Evolutionary conservation across 1,140 invertebrate species (phyloP).

Genomic region (Condylostylus longicornis): DNA sequence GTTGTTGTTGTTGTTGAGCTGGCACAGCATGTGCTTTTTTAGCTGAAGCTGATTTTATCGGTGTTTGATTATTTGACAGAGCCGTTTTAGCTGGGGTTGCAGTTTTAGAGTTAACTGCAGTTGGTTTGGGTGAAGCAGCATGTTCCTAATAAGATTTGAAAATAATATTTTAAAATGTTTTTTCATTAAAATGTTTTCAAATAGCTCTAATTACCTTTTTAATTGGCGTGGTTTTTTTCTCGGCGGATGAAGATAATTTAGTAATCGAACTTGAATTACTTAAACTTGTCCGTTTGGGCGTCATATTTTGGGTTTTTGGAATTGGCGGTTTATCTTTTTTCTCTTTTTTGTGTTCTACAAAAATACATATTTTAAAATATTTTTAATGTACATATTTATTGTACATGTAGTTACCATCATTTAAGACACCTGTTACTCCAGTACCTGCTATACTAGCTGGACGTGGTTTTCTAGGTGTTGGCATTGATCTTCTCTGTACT

Average conservation of each 20-base stretch:
- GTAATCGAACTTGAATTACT: background rate
- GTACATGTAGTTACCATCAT: background rate
- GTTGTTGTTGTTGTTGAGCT: constrained; percentile 4
- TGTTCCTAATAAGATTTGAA: no score
- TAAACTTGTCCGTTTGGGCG: constrained; percentile 24
- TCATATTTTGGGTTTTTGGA: constrained; percentile 17
- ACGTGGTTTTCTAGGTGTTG: constrained; percentile 32
- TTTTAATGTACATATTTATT: background rate
- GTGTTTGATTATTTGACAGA: no score
- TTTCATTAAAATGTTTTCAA: no score
- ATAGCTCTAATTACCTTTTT: no score
- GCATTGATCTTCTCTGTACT: constrained; percentile 20
- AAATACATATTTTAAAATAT: background rate
- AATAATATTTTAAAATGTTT: no score
- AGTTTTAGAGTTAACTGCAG: background rate
- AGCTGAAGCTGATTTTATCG: constrained; percentile 16
- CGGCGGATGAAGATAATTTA: background rate
- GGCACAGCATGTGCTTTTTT: constrained; percentile 5
- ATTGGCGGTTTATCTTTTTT: constrained; percentile 19
- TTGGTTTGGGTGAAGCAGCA: background rate
- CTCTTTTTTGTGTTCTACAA: constrained; percentile 8
- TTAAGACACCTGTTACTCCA: constrained; percentile 49
- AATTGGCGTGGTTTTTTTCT: no score
- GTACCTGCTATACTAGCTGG: constrained; percentile 76
- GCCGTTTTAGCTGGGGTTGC: constrained; percentile 18